Conservation (phyloP, 2,797 vertebrate species). For the Graptemys geographica region DNA sequence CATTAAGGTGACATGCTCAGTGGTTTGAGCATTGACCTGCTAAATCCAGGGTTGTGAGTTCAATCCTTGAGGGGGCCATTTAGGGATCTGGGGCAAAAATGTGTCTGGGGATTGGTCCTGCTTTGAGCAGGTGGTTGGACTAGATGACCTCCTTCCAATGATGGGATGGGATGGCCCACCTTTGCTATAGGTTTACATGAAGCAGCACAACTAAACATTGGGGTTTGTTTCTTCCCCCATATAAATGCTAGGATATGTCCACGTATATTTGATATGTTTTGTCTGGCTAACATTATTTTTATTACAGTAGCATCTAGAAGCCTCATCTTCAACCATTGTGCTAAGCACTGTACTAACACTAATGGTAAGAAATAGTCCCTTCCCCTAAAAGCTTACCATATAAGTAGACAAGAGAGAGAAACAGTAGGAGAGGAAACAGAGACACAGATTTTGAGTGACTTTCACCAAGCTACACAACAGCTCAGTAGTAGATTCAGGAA, state of each 20-base stretch:
- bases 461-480: fast-evolving
- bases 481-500: background rate
- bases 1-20: background rate
- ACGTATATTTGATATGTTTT: background rate
- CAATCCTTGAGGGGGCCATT: too few species aligned
- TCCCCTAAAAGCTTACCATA: background rate
- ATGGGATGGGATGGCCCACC: background rate
- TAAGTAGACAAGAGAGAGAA: fast-evolving
- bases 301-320: background rate
- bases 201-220: background rate
- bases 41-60: too few species aligned
- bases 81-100: too few species aligned
- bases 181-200: fast-evolving
- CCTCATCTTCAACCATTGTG: background rate
- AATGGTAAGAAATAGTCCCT: background rate
- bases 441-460: background rate
- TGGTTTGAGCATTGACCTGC: too few species aligned
- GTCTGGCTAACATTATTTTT: background rate
- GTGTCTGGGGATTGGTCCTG: too few species aligned
- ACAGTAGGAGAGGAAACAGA: background rate
- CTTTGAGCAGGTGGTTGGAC: too few species aligned
- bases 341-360: background rate
- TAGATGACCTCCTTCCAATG: too few species aligned
- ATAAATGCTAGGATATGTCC: background rate
- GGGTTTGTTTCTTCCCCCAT: background rate